Percentiles rank a stretch among this genome's conserved stretches.
Conservation (phyloP, 2,797 vertebrate species). For the Fringilla coelebs region DNA sequence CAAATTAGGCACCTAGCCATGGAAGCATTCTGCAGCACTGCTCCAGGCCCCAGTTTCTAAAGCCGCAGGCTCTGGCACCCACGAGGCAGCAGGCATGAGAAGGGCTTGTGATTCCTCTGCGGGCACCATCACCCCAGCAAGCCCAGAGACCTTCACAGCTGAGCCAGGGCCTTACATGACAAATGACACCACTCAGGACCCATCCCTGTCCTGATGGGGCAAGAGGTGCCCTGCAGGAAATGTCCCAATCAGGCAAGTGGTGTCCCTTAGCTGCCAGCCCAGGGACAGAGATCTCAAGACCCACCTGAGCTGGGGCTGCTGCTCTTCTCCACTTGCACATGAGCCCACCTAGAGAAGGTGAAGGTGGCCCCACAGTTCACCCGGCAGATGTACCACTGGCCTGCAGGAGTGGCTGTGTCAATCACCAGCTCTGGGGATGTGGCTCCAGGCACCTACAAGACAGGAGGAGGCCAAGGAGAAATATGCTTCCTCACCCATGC, state of each 20-base stretch:
- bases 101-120: background rate
- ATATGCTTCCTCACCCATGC: fast-evolving
- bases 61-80: background rate
- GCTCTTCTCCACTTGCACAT: conserved; percentile 60
- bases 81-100: background rate
- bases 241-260: fast-evolving
- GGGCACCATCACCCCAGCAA: background rate
- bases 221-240: background rate
- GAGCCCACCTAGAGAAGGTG: conserved; percentile 82
- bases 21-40: background rate
- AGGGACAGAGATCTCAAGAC: background rate
- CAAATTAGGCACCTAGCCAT: background rate
- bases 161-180: background rate
- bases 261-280: background rate
- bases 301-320: conserved; percentile 71
- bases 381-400: conserved; percentile 83
- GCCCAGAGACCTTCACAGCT: background rate
- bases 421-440: conserved; percentile 75
- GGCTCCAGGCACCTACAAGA: conserved; percentile 72
- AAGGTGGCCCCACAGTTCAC: conserved; percentile 76
- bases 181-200: background rate
- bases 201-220: fast-evolving
- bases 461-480: background rate
- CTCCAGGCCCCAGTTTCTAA: background rate
- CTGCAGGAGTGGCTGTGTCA: background rate